Conservation (phyloP, 2,888 invertebrate species). For the Choreutis nemorana region DNA sequence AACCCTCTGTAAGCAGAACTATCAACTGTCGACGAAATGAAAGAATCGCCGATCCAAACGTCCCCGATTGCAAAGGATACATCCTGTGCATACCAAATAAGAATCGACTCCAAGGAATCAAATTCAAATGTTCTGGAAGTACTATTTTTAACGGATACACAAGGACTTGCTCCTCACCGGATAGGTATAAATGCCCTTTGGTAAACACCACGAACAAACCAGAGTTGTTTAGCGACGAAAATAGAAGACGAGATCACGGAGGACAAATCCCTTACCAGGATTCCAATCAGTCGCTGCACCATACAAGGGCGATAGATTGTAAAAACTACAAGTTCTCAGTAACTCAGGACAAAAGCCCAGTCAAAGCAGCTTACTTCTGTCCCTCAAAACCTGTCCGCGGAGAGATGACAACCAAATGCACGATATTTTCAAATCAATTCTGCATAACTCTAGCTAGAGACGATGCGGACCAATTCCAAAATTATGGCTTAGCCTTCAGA, state of each 20-base stretch:
- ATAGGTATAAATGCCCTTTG: conserved; percentile 43
- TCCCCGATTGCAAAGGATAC: conserved; percentile 53
- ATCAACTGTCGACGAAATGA: conserved; percentile 42
- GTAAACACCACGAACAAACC: conserved; percentile 22
- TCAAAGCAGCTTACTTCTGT: conserved; percentile 44
- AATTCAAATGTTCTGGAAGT: conserved; percentile 49
- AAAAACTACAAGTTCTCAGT: conserved; percentile 53
- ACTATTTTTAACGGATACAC: conserved; percentile 50
- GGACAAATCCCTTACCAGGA: too few species aligned
- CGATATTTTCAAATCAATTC: conserved; percentile 53
- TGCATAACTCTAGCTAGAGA: conserved; percentile 46
- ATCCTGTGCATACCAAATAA: conserved; percentile 52
- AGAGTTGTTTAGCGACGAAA: conserved; percentile 21
- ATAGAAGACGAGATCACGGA: conserved; percentile 18
- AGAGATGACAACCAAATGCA: conserved; percentile 34
- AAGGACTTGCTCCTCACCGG: conserved; percentile 43
- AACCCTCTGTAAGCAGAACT: conserved; percentile 30
- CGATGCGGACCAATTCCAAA: conserved; percentile 39
- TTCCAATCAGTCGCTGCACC: conserved; percentile 4
- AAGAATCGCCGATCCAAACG: conserved; percentile 46
- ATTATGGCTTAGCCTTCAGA: conserved; percentile 28
- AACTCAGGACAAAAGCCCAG: conserved; percentile 33
- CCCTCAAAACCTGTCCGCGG: conserved; percentile 38
- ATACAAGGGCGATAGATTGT: conserved; percentile 38
- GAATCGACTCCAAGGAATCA: conserved; percentile 49